Percentiles rank a stretch among this genome's conserved stretches.
Conservation (phyloP, 2,888 invertebrate species). For the Dinocampus coccinellae region DNA sequence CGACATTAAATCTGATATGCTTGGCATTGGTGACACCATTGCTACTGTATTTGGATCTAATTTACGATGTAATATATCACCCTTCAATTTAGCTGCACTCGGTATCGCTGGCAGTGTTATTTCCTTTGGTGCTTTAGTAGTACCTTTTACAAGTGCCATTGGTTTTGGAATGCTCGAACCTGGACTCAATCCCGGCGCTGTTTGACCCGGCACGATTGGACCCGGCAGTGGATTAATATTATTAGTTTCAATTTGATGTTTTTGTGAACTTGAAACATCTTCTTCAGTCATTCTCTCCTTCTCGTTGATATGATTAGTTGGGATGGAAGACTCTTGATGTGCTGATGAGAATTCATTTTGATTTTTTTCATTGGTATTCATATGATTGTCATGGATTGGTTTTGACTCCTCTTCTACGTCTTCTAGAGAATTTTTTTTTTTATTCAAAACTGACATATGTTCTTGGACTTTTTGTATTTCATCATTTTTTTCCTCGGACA, state of each 20-base stretch:
- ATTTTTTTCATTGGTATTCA: constrained; percentile 27
- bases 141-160: constrained; percentile 92
- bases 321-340: constrained; percentile 35
- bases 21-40: constrained; percentile 84
- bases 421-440: constrained; percentile 32
- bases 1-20: constrained; percentile 74
- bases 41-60: constrained; percentile 64
- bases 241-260: constrained; percentile 16
- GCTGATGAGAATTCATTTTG: constrained; percentile 21
- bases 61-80: constrained; percentile 61
- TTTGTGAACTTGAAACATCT: constrained; percentile 19
- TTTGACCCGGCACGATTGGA: constrained; percentile 48
- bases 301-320: constrained; percentile 38
- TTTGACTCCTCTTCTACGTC: constrained; percentile 34
- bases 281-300: constrained; percentile 27
- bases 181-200: constrained; percentile 53
- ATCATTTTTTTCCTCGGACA: constrained; percentile 48
- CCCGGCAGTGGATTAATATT: constrained; percentile 43
- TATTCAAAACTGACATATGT: constrained; percentile 30
- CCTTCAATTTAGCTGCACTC: constrained; percentile 70
- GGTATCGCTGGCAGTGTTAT: constrained; percentile 67
- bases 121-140: constrained; percentile 80
- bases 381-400: constrained; percentile 34
- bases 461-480: constrained; percentile 34
- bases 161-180: constrained; percentile 88